A percentile compares a stretch with the other conserved stretches of the same genome.
Conservation (phyloP, 2,797 vertebrate genomes). For the Furcifer pardalis region DNA sequence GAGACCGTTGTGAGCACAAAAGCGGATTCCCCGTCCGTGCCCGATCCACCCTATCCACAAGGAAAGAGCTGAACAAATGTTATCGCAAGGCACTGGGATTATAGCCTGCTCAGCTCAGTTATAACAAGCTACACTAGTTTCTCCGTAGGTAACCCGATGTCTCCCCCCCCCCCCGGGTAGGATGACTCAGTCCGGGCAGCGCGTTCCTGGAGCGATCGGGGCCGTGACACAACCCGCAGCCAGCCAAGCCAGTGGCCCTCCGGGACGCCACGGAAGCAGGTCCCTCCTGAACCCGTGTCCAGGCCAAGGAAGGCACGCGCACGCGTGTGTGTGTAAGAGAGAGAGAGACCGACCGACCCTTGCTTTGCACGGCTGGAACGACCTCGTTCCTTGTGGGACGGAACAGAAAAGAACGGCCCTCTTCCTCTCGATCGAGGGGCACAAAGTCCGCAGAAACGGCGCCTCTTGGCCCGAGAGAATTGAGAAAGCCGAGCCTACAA, state of each 20-base stretch:
- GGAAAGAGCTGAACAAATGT: conserved; percentile 46
- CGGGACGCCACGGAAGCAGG: conserved; percentile 12
- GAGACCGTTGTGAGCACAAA: background rate
- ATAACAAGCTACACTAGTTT: conserved; percentile 37
- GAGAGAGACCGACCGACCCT: no score
- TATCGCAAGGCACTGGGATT: conserved; percentile 45
- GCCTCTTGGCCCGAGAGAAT: background rate
- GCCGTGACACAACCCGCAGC: conserved; percentile 44
- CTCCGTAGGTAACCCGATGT: background rate
- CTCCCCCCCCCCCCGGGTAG: conserved; percentile 28
- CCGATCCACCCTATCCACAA: conserved; percentile 14
- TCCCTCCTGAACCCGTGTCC: conserved; percentile 24
- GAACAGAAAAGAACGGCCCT: no score
- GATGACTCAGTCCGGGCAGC: conserved; percentile 58
- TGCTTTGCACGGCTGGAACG: no score
- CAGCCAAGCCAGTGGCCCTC: no score
- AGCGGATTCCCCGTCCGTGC: conserved; percentile 12
- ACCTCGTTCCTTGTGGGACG: no score
- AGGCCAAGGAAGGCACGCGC: no score
- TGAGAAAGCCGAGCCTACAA: background rate
- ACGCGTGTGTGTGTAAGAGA: no score
- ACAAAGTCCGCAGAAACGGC: background rate
- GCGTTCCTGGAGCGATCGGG: conserved; percentile 24
- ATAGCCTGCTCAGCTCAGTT: conserved; percentile 25
- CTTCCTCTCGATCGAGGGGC: background rate